Percentiles rank a stretch among this genome's conserved stretches.
These are phyloP conservation scores for Protula sp. DNA, from an alignment of 2,888 invertebrate species.

Conservation along the genomic window DNA sequence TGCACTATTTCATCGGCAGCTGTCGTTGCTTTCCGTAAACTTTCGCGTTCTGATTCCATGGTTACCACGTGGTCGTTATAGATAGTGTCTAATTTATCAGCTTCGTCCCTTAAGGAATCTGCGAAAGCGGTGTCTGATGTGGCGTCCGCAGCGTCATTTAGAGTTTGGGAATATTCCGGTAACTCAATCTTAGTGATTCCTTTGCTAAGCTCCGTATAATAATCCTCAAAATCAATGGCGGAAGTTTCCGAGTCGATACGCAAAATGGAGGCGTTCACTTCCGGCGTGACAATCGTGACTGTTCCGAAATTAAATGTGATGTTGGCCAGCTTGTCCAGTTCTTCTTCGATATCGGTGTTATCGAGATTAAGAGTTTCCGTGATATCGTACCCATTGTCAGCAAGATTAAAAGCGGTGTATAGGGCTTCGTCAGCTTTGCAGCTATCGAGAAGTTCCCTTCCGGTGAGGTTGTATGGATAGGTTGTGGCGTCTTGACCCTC, in stretches of 20 bases:
- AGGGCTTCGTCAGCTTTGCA: neutral
- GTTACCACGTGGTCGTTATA: neutral
- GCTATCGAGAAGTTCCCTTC: neutral
- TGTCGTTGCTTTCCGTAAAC: neutral
- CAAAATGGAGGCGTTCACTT: neutral
- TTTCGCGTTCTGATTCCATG: neutral
- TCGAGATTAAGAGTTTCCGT: slow-evolving; percentile 27
- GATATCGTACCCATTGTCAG: slow-evolving; percentile 24
- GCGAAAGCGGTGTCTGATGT: neutral
- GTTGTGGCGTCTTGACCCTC: neutral
- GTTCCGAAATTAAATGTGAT: neutral
- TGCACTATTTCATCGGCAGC: neutral
- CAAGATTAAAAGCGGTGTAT: neutral
- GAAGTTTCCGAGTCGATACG: neutral
- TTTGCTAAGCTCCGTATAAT: neutral
- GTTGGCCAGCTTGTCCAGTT: neutral
- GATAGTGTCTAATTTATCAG: neutral
- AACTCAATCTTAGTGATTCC: neutral
- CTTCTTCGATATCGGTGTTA: neutral
- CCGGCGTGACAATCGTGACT: neutral
- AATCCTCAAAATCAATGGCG: neutral
- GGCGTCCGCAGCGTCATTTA: neutral
- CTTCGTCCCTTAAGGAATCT: neutral
- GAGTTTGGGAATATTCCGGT: neutral
- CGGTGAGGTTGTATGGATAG: neutral